Evolutionary conservation across 2,113 vertebrate species (phyloP), one percentile per base, ranked within the genome.

Genomic region (Emydura subglobosa): DNA sequence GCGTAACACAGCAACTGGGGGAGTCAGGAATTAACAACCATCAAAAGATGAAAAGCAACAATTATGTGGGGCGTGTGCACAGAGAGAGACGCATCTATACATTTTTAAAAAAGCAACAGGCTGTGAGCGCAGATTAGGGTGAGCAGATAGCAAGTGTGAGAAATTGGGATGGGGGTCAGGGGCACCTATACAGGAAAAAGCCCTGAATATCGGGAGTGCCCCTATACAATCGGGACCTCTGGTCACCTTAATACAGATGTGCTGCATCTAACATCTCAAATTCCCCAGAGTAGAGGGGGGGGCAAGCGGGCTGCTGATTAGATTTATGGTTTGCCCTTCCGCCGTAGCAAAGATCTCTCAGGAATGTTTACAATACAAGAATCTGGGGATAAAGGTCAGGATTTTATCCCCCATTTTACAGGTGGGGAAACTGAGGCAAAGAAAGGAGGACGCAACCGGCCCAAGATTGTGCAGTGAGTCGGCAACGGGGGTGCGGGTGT

Each of bases 1-100:
- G 97, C 96, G 96, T 93, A 97, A 94, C 96, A 91, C 87, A 24
- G 97, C 95, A 96, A 96, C 89, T 61, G 81, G 95, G 96, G 97
- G 97, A 96, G 97, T 97, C 97, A 98, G 98, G 97, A 98, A 98
- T 98, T 98, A 98, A 91, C 92, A 95, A 87, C 96, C 87, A 12
- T 92, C 90, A 95, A 96, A 96, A 88, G 96, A 96, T 79, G 94
- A 94, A 92, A 93, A 91, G 97, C 83, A 94, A 91, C 92, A 86
- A 94, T 94, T 82, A 79, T 50, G 87, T 68, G 21, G 22, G 72
- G 83, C 27, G 53, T 39, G 72, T 55, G 74, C 1, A n/a, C 14
- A 24, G 31, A 0, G 10, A 9, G 83, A 57, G n/a, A n/a, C 31
- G 2, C 0, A 17, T 3, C 27, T 59, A 19, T 10, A 14, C 27